phyloP scores from a whole-genome alignment of 2,113 vertebrate genomes.

The Limnothrissa miodon region DNA sequence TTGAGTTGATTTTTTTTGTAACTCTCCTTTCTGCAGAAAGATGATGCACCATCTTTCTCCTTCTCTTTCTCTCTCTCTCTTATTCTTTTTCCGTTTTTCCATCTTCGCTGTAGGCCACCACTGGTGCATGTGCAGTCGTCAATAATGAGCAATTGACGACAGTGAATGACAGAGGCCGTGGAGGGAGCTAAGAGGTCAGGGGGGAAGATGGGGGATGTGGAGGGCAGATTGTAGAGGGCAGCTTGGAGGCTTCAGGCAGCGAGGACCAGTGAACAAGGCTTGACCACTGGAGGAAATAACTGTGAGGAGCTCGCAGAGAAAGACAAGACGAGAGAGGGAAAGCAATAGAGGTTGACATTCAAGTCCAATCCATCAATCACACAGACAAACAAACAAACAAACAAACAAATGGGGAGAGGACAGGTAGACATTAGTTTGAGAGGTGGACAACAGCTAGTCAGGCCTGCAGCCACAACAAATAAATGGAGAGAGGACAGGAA shows the following conservation, averaged over 20 bases:
- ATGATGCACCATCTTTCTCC: too few relatives aligned
- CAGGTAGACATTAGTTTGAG: not conserved
- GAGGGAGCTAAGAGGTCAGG: not conserved
- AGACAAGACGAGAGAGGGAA: not conserved
- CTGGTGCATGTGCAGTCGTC: not conserved
- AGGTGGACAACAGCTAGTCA: not conserved
- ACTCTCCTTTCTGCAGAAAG: not conserved
- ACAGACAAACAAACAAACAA: not conserved
- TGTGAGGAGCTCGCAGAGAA: not conserved
- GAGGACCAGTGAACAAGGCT: not conserved
- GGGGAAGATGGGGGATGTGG: not conserved
- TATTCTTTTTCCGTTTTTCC: not conserved
- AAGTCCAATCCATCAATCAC: not conserved
- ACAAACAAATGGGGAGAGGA: not conserved
- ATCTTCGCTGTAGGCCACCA: not conserved
- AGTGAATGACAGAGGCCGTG: not conserved
- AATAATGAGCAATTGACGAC: not conserved
- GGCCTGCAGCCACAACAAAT: not conserved
- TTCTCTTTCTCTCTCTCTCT: not conserved
- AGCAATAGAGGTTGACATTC: not conserved
- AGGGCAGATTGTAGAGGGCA: not conserved
- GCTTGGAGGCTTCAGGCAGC: not conserved
- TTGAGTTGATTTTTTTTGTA: not conserved
- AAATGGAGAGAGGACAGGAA: not conserved
- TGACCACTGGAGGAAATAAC: not conserved